Evolutionary conservation across 1,140 invertebrate species (phyloP).

Genomic region (Hylaeus anthracinus): DNA sequence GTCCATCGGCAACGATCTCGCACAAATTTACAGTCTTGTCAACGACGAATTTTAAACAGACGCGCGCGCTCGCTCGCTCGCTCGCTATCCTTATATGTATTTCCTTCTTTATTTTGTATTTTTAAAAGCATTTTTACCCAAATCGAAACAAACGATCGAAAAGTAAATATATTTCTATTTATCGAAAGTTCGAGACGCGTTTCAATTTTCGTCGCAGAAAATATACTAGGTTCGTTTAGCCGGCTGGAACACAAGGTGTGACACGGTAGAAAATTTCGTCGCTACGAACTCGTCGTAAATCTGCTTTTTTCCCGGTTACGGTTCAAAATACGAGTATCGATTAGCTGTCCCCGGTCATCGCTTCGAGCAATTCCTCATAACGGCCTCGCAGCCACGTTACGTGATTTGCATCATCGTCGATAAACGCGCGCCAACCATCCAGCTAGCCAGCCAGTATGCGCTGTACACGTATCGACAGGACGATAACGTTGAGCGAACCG

Average conservation of each 20-base stretch:
- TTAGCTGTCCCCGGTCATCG: slow-evolving; percentile 52
- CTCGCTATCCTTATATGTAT: too few species aligned
- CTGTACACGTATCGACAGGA: not conserved
- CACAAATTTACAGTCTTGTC: slow-evolving; percentile 4
- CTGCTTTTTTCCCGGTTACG: slow-evolving; percentile 29
- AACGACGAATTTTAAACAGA: not conserved
- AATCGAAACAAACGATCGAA: too few species aligned
- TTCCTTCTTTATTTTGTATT: not conserved
- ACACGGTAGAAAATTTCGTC: not conserved
- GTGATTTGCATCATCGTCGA: slow-evolving; percentile 66
- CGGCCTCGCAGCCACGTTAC: slow-evolving; percentile 51
- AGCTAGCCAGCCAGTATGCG: not conserved
- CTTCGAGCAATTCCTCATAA: slow-evolving; percentile 47
- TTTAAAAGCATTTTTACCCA: not conserved
- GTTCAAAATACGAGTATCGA: slow-evolving; percentile 45
- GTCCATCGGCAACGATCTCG: not conserved
- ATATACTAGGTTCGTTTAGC: not conserved
- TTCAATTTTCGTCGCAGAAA: not conserved
- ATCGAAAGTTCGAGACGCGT: not conserved
- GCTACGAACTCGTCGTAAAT: slow-evolving; percentile 16
- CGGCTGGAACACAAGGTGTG: not conserved
- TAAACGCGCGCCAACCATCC: slow-evolving; percentile 18
- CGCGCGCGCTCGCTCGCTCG: not conserved
- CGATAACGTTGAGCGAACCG: slow-evolving; percentile 34
- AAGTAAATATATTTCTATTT: too few species aligned